Base-by-base conservation (phyloP, 2,797 vertebrate species). In the Thripadectes ignobilis region DNA sequence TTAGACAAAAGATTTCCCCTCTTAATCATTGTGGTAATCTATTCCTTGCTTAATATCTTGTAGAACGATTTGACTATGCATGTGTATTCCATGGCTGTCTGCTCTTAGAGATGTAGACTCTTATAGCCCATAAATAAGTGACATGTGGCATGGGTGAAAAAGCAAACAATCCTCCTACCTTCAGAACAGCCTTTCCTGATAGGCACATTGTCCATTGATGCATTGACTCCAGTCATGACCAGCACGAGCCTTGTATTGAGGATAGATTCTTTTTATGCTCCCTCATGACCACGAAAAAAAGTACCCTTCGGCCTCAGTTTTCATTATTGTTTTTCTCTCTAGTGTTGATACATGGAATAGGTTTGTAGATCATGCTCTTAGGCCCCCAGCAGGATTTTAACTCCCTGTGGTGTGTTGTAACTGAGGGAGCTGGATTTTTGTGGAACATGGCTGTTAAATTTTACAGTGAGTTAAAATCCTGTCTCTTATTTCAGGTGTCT, bases 351-450 rank as follows among this genome's bases (percentile, higher is more conserved):
- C 4, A 21, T 0, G 3, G 32, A 61, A 30, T 36, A 48, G 41
- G 32, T 81, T 78, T 75, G 36, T 51, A 26, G 41, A 58, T 45
- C 16, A 7, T 7, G 15, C 24, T 22, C 13, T n/a, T 71, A 22
- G 21, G 7, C 3, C 29, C 10, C 34, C 23, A 55, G 32, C 4
- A 68, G 67, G 26, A 43, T 58, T 92, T 79, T 65, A 54, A 24
- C 51, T 73, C 19, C 58, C 30, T 1, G 0, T 0, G 0, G 19
- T 51, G 11, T 30, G 29, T 73, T 82, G 5, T 55, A 63, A 48
- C 17, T 43, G 34, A 61, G 24, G 59, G 6, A 88, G 14, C 13
- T 72, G 21, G 49, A 43, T 65, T 73, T 7, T 0, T 43, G 54
- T 32, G 39, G 39, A 27, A 49, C 4, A 7, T 16, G 6, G 24